A percentile compares a stretch with the other conserved stretches of the same genome.
Conservation (phyloP, 2,797 vertebrate species). For the Aplochiton taeniatus region DNA sequence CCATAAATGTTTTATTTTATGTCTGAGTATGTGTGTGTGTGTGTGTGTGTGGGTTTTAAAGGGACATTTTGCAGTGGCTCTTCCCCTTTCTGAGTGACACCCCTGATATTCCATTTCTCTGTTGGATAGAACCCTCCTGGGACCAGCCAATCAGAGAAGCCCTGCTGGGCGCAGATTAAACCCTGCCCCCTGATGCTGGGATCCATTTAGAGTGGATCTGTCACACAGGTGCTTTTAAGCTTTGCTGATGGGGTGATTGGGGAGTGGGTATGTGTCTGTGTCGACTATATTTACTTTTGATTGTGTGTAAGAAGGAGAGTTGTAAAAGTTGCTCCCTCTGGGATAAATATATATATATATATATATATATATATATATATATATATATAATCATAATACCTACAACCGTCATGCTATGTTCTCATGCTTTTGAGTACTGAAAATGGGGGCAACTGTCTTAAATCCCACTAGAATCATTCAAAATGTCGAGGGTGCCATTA, state of each 20-base stretch:
- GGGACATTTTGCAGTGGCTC: background rate
- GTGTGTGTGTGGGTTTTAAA: background rate
- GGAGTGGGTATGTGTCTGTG: background rate
- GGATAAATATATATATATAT: too few relatives aligned
- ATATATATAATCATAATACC: too few relatives aligned
- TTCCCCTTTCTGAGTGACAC: background rate
- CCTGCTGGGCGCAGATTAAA: constrained; percentile 24
- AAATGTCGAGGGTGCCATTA: too few relatives aligned
- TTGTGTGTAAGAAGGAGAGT: too few relatives aligned
- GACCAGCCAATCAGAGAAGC: constrained; percentile 18
- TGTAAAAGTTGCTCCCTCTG: too few relatives aligned
- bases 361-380: too few relatives aligned
- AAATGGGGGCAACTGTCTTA: too few relatives aligned
- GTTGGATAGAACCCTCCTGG: constrained; percentile 13
- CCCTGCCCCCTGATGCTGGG: constrained; percentile 11
- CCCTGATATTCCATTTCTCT: background rate
- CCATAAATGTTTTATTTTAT: background rate
- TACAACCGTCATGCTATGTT: too few relatives aligned
- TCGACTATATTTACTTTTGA: background rate
- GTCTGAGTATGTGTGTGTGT: background rate
- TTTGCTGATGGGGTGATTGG: background rate
- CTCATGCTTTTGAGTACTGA: too few relatives aligned
- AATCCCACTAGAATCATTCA: too few relatives aligned
- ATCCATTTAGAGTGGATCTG: constrained; percentile 17
- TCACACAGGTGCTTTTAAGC: constrained; percentile 1